These are phyloP conservation scores for Oxycera nigricornis DNA, from an alignment of 2,888 invertebrate species.

Conservation along the genomic window DNA sequence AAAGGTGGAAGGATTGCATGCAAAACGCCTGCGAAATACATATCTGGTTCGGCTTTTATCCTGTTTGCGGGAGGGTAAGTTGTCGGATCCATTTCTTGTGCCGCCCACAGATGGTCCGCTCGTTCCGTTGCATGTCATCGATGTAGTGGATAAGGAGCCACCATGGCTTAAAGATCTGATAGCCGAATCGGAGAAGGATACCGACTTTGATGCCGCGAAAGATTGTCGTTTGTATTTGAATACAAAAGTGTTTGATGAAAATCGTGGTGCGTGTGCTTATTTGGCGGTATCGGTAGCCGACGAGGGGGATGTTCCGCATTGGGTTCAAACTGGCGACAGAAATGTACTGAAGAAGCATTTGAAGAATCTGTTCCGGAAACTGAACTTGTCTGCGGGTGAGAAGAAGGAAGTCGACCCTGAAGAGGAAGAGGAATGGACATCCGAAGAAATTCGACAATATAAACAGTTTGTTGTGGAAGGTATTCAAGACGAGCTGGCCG, in stretches of 20 bases:
- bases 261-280: slow-evolving; percentile 51
- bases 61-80: slow-evolving; percentile 51
- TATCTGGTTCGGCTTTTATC: slow-evolving; percentile 54
- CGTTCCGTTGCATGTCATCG: slow-evolving; percentile 17
- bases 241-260: slow-evolving; percentile 50
- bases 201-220: not conserved
- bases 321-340: slow-evolving; percentile 46
- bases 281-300: slow-evolving; percentile 50
- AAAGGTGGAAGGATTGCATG: slow-evolving; percentile 49
- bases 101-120: slow-evolving; percentile 49
- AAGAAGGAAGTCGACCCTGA: not conserved
- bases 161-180: slow-evolving; percentile 40
- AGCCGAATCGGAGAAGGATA: not conserved
- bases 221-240: slow-evolving; percentile 48
- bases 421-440: not conserved
- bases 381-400: not conserved
- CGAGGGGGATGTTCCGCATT: slow-evolving; percentile 47
- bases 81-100: slow-evolving; percentile 52
- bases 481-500: slow-evolving; percentile 54
- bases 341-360: slow-evolving; percentile 38
- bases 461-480: slow-evolving; percentile 45
- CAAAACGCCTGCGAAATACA: slow-evolving; percentile 52
- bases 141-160: slow-evolving; percentile 36
- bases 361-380: slow-evolving; percentile 18
- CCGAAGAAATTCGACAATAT: slow-evolving; percentile 19